Evolutionary conservation across 2,797 vertebrate genomes (phyloP).

Genomic region (Cygnus olor): DNA sequence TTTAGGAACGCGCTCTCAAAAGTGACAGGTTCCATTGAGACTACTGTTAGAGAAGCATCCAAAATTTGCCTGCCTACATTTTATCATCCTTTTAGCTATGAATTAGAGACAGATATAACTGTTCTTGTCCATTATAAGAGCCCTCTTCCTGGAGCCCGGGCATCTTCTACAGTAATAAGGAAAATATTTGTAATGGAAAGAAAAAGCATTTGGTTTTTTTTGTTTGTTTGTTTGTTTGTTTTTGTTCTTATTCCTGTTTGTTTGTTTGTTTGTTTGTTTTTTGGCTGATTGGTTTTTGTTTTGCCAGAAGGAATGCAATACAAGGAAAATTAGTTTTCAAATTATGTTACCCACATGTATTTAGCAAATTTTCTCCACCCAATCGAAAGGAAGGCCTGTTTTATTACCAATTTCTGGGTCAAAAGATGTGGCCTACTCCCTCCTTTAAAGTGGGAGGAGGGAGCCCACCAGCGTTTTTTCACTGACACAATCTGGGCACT

Average conservation of each 20-base stretch:
- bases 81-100: background rate
- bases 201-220: background rate
- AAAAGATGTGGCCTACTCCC: background rate
- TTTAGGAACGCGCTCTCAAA: background rate
- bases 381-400: background rate
- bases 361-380: background rate
- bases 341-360: background rate
- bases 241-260: too few relatives aligned
- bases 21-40: background rate
- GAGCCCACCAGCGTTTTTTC: background rate
- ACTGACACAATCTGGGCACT: background rate
- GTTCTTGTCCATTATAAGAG: background rate
- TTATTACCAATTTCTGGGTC: background rate
- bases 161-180: background rate
- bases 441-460: background rate
- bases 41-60: background rate
- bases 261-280: background rate
- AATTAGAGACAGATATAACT: background rate
- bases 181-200: constrained; percentile 15
- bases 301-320: background rate
- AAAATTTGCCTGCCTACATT: background rate
- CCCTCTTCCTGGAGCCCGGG: background rate
- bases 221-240: too few relatives aligned
- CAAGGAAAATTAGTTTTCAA: background rate
- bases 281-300: background rate